These are phyloP conservation scores for Callorhinus ursinus DNA, from an alignment of 2,113 vertebrate species.

Conservation along the genomic window DNA sequence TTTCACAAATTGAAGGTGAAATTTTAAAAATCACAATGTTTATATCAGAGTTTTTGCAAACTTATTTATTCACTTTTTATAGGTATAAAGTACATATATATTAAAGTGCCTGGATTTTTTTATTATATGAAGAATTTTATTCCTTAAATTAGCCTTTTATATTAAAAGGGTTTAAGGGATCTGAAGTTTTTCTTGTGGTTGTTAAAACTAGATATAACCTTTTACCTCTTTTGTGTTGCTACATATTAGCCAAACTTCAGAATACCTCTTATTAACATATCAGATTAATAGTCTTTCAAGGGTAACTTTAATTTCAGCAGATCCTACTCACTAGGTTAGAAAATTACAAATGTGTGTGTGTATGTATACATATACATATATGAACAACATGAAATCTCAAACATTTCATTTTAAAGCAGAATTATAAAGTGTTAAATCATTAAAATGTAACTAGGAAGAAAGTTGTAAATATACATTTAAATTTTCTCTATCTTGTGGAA, in stretches of 20 bases:
- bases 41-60: slow-evolving; percentile 70
- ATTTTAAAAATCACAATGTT: slow-evolving; percentile 57
- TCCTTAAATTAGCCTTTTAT: slow-evolving; percentile 85
- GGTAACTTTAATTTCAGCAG: slow-evolving; percentile 14
- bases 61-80: slow-evolving; percentile 82
- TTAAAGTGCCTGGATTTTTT: slow-evolving; percentile 81
- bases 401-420: slow-evolving; percentile 54
- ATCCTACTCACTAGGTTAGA: neutral
- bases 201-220: slow-evolving; percentile 81
- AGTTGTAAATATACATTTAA: slow-evolving; percentile 3
- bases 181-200: slow-evolving; percentile 77
- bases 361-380: neutral
- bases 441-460: slow-evolving; percentile 49
- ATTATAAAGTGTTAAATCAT: slow-evolving; percentile 61
- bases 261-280: slow-evolving; percentile 76
- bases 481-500: slow-evolving; percentile 29
- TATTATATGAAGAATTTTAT: slow-evolving; percentile 84
- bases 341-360: neutral
- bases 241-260: slow-evolving; percentile 70
- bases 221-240: slow-evolving; percentile 83
- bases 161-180: slow-evolving; percentile 86
- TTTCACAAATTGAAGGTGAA: slow-evolving; percentile 44
- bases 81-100: slow-evolving; percentile 73
- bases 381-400: neutral
- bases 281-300: slow-evolving; percentile 37